Evolutionary conservation across 2,888 invertebrate genomes (phyloP).

Genomic region (Bugula neritina): DNA sequence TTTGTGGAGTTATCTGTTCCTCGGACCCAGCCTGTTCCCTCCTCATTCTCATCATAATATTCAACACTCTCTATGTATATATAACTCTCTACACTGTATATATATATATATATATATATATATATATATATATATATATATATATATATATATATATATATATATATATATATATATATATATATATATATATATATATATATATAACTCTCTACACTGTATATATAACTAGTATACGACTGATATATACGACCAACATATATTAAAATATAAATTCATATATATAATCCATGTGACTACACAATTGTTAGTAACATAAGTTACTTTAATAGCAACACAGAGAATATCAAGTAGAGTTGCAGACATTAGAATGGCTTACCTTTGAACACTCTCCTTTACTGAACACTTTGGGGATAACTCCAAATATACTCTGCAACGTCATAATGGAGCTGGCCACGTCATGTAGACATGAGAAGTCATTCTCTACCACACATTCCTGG

Average conservation of each 20-base stretch:
- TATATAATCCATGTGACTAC: too few relatives aligned
- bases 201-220: too few relatives aligned
- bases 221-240: neutral
- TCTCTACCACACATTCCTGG: constrained; percentile 77
- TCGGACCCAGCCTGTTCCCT: constrained; percentile 60
- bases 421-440: constrained; percentile 78
- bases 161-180: neutral
- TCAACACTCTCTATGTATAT: constrained; percentile 67
- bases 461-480: constrained; percentile 80
- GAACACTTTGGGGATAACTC: constrained; percentile 78
- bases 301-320: too few relatives aligned
- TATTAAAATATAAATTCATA: neutral
- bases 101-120: neutral
- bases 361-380: too few relatives aligned
- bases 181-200: too few relatives aligned
- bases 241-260: too few relatives aligned
- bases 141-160: neutral
- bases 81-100: neutral
- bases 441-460: constrained; percentile 80
- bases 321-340: too few relatives aligned
- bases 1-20: constrained; percentile 60
- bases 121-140: neutral
- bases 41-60: constrained; percentile 68
- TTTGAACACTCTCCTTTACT: constrained; percentile 83
- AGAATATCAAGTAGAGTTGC: too few relatives aligned